Base-by-base conservation (phyloP, 1,140 invertebrate genomes). In the Brachionus asplanchnoidis region DNA sequence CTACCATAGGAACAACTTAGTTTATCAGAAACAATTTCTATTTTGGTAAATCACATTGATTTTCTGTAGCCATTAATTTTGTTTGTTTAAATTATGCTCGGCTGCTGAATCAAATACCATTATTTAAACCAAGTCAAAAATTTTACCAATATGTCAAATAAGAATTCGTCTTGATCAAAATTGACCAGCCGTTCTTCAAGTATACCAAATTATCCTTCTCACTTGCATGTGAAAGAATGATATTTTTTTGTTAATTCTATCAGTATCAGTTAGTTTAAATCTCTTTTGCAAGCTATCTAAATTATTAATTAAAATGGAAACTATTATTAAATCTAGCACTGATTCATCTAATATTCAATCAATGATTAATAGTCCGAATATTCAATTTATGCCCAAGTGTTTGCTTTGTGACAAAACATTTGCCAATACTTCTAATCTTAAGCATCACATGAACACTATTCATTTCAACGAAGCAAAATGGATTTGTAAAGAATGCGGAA, bases 361-460 rank as follows among this genome's bases (percentile, higher is more conserved):
- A 20, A 73, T 73, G 28, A 42, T 73, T 9, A 73, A 73, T 73
- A 73, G 32, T 50, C 20, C 79, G 20, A 82, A 20, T 44, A 28
- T 46, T 23, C 79, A 82, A 12, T 82, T 82, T 26, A 82, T 82
- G 79, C 82, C 82, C n/a, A 84, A 68, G 32, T 84, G 82, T 70
- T 9, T 56, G 8, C 17, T 68, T 32, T 84, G 82, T 53, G 53
- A 70, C n/a, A 84, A 84, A 84, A 68, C 60, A 1, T 84, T 84
- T 75, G 82, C 82, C 17, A 84, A 84, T 75, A 70, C 32, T 26
- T 84, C 82, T 36, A 84, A 84, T 75, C 32, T 84, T 0, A 84
- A 84, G 23, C 82, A 84, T 75, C 82, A 84, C 17, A 84, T 84
- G 66, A 73, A 56, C 12, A 84, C 82, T 11, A 84, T 84, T 50